phyloP scores from a whole-genome alignment of 2,888 invertebrate species.

The Drosophila putrida region DNA sequence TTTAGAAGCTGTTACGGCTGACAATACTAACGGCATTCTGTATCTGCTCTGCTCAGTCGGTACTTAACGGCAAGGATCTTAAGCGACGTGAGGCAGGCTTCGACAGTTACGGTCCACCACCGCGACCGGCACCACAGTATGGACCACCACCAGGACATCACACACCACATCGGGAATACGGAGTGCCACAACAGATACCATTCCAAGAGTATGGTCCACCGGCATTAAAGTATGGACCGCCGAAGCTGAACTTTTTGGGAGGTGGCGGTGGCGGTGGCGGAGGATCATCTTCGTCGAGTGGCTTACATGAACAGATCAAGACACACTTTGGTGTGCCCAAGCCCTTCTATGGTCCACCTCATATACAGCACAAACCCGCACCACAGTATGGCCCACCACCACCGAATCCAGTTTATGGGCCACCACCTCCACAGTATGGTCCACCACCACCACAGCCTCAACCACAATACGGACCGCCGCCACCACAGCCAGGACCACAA shows the following conservation, averaged over 20 bases:
- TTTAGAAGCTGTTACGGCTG: slow-evolving; percentile 70
- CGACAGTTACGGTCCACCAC: slow-evolving; percentile 87
- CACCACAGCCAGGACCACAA: slow-evolving; percentile 50
- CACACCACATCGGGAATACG: slow-evolving; percentile 86
- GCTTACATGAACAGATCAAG: slow-evolving; percentile 84
- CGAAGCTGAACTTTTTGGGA: slow-evolving; percentile 85
- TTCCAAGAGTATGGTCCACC: slow-evolving; percentile 84
- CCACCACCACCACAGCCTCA: slow-evolving; percentile 59
- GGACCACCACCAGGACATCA: slow-evolving; percentile 85
- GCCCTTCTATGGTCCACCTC: slow-evolving; percentile 86
- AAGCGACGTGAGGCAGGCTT: slow-evolving; percentile 65
- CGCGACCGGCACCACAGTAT: slow-evolving; percentile 85
- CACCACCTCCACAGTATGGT: slow-evolving; percentile 81
- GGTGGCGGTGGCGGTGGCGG: slow-evolving; percentile 81
- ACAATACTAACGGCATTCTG: slow-evolving; percentile 61
- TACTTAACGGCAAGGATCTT: slow-evolving; percentile 62
- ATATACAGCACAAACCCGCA: slow-evolving; percentile 71
- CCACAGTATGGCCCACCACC: slow-evolving; percentile 17
- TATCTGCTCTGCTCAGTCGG: slow-evolving; percentile 65
- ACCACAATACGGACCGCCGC: background rate
- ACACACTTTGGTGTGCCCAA: slow-evolving; percentile 84
- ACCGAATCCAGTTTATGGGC: slow-evolving; percentile 46
- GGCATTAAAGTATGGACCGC: slow-evolving; percentile 86
- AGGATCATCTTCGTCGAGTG: slow-evolving; percentile 40
- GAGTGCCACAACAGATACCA: slow-evolving; percentile 83